A percentile compares a stretch with the other conserved stretches of the same genome.
Conservation (phyloP, 2,888 invertebrate species). For the Spilosoma lubricipeda region DNA sequence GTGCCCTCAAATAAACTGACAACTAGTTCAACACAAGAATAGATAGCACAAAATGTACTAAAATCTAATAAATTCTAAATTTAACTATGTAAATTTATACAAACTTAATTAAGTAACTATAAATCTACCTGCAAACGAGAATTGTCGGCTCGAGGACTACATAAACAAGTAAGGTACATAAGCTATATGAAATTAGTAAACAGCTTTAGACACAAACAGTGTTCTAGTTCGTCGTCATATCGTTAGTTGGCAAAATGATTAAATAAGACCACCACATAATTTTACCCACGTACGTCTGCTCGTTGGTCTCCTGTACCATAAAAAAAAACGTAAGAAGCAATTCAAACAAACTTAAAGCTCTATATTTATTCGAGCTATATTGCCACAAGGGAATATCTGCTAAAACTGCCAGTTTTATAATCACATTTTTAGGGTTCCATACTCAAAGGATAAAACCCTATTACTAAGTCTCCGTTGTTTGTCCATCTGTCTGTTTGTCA, state of each 20-base stretch:
- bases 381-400: not conserved
- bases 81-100: not conserved
- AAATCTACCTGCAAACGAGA: constrained; percentile 1
- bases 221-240: not conserved
- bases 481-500: too few species aligned
- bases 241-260: not conserved
- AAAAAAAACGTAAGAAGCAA: not conserved
- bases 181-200: constrained; percentile 8
- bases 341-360: not conserved
- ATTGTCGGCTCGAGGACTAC: constrained; percentile 5
- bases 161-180: constrained; percentile 9
- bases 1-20: too few species aligned
- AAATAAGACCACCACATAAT: not conserved
- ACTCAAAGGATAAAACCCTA: too few species aligned
- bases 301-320: too few species aligned
- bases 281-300: too few species aligned
- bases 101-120: not conserved
- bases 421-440: too few species aligned
- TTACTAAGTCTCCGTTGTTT: too few species aligned
- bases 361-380: not conserved
- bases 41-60: not conserved
- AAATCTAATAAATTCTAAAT: not conserved
- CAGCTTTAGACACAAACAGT: not conserved
- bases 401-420: not conserved
- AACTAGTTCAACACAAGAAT: too few species aligned